Conservation (phyloP, 1,140 invertebrate species). For the Diorhabda sublineata region DNA sequence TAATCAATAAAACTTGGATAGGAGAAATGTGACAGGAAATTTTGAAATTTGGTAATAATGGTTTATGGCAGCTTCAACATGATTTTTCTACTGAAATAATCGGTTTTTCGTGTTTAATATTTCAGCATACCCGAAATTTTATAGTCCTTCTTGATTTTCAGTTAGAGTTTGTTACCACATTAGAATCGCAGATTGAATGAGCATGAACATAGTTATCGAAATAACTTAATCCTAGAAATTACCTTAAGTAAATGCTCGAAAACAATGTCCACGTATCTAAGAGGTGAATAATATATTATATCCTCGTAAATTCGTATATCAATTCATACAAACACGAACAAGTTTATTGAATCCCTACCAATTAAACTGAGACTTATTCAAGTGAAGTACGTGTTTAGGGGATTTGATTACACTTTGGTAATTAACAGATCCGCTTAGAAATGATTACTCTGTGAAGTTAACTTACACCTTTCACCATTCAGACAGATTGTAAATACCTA, state of each 20-base stretch:
- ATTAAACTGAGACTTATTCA: constrained; percentile 16
- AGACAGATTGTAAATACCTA: constrained; percentile 8
- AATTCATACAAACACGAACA: background rate
- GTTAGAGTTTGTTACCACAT: too few relatives aligned
- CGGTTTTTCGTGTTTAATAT: too few relatives aligned
- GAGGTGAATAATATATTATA: background rate
- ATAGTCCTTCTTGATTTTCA: too few relatives aligned
- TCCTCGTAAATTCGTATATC: background rate
- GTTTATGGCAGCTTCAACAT: too few relatives aligned
- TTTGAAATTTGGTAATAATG: too few relatives aligned
- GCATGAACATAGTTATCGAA: too few relatives aligned
- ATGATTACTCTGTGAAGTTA: constrained; percentile 20
- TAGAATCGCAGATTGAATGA: too few relatives aligned
- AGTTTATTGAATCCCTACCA: constrained; percentile 2
- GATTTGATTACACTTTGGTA: constrained; percentile 22
- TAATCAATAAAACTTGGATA: background rate
- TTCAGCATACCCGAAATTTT: too few relatives aligned
- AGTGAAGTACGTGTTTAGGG: constrained; percentile 14
- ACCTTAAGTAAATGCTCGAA: too few relatives aligned
- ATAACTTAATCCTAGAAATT: too few relatives aligned
- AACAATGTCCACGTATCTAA: background rate
- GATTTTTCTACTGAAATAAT: too few relatives aligned
- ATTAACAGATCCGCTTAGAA: constrained; percentile 21
- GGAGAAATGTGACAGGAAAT: too few relatives aligned
- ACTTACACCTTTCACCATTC: constrained; percentile 20